Base-by-base conservation (phyloP, 1,140 invertebrate species). In the Globodera rostochiensis region DNA sequence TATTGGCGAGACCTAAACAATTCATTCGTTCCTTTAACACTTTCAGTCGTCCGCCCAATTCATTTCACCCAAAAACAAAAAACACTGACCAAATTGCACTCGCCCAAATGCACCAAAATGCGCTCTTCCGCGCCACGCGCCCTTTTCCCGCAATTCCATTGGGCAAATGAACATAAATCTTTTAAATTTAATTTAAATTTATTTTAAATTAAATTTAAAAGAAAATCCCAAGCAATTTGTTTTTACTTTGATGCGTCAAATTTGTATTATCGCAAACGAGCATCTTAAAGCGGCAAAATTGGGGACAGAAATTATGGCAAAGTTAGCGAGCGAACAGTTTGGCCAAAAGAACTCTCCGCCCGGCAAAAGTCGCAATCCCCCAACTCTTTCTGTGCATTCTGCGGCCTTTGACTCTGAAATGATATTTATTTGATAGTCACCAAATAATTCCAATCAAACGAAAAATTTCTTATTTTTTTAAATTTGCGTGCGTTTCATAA, bases 61-160 rank as follows among this genome's bases (percentile, higher is more conserved):
- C 36, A 36, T 36, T 36, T 36, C 36, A 36, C 36, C 36, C 36
- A 36, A 36, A 36, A 36, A 36, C 36, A 36, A 3, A 36, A 36
- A 76, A 21, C 19, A 70, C 66, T 78, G n/a, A 88, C 76, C 19
- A 64, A n/a, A 19, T 74, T 57, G 75, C 85, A 86, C 69, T 49
- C 80, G 46, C 85, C 86, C 19, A 86, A 64, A 77, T 86, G 85
- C 8, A 85, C 84, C 6, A 86, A 74, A 36, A 86, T 73, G 11
- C 57, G 57, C 64, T 86, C 86, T 78, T 86, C 85, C n/a, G 57
- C 19, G 0, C 74, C 76, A 25, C 53, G 53, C 53, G 21, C n/a
- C 19, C 84, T 21, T 53, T 69, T 66, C 36, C 83, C 76, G 67
- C 85, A 86, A 83, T 86, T 86, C 79, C 79, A 86, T 77, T 77